Percentiles rank a stretch among this genome's conserved stretches.
phyloP scores from a whole-genome alignment of 2,888 invertebrate genomes.

The Theretra japonica region DNA sequence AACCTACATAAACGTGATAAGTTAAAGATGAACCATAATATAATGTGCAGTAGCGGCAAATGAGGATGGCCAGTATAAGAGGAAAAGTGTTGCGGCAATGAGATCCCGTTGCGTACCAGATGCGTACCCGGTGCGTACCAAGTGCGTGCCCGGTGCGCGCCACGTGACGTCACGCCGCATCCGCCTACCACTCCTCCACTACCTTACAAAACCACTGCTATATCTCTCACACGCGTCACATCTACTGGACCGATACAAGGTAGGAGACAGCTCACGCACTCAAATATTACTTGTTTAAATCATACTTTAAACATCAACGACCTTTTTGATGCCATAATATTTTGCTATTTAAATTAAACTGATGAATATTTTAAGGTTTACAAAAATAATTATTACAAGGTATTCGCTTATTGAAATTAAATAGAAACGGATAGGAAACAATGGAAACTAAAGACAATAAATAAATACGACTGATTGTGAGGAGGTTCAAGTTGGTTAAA shows the following conservation, averaged over 20 bases:
- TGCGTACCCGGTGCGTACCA: too few species aligned
- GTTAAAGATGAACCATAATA: slow-evolving; percentile 1
- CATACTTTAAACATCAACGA: background rate
- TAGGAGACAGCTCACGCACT: background rate
- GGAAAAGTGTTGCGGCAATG: slow-evolving; percentile 51
- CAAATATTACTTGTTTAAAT: background rate
- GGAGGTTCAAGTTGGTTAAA: background rate
- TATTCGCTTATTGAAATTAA: background rate
- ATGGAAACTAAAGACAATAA: background rate
- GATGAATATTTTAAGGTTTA: background rate
- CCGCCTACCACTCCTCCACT: background rate
- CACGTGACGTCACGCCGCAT: slow-evolving; percentile 1
- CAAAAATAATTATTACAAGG: background rate
- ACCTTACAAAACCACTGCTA: background rate
- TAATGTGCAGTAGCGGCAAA: slow-evolving; percentile 44
- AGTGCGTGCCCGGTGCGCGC: too few species aligned
- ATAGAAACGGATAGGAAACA: background rate
- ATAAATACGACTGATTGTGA: too few species aligned
- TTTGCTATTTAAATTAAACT: background rate
- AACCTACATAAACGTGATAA: slow-evolving; percentile 10
- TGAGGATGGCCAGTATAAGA: slow-evolving; percentile 52
- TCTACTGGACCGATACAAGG: background rate
- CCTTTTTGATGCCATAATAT: background rate
- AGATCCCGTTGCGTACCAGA: slow-evolving; percentile 53
- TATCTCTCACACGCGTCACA: background rate